These are phyloP conservation scores for Propsilocerus akamusi DNA, from an alignment of 1,140 invertebrate species.

Conservation along the genomic window DNA sequence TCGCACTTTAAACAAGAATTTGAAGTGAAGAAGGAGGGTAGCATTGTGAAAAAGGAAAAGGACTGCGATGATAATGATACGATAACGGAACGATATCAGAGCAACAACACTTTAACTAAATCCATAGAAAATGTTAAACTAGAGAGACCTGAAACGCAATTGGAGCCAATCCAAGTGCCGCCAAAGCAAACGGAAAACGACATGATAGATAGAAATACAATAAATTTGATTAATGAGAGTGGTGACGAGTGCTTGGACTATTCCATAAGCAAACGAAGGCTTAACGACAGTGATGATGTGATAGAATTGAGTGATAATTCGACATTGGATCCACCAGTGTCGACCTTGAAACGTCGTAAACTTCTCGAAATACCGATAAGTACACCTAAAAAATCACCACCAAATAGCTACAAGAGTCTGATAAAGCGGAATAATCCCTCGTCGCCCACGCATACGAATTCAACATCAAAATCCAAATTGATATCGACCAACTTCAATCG, in stretches of 20 bases:
- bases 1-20: conserved; percentile 8
- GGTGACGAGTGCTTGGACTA: conserved; percentile 4
- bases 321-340: neutral
- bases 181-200: conserved; percentile 18
- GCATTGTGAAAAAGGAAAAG: conserved; percentile 19
- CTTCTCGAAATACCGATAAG: conserved; percentile 12
- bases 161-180: conserved; percentile 1
- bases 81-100: conserved; percentile 13
- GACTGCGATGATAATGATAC: conserved; percentile 25
- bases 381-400: conserved; percentile 15
- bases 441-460: conserved; percentile 17
- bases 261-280: conserved; percentile 17
- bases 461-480: conserved; percentile 6
- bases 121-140: conserved; percentile 8
- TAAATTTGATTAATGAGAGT: conserved; percentile 5
- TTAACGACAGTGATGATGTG: conserved; percentile 7
- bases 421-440: conserved; percentile 23
- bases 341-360: conserved; percentile 13
- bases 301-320: conserved; percentile 6
- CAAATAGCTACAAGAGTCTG: conserved; percentile 21
- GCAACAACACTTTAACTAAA: no score
- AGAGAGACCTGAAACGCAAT: neutral
- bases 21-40: conserved; percentile 23
- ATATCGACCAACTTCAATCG: conserved; percentile 3
- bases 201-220: conserved; percentile 20